These are phyloP conservation scores for Cheilosia grossa DNA, from an alignment of 2,888 invertebrate genomes.

Conservation along the genomic window DNA sequence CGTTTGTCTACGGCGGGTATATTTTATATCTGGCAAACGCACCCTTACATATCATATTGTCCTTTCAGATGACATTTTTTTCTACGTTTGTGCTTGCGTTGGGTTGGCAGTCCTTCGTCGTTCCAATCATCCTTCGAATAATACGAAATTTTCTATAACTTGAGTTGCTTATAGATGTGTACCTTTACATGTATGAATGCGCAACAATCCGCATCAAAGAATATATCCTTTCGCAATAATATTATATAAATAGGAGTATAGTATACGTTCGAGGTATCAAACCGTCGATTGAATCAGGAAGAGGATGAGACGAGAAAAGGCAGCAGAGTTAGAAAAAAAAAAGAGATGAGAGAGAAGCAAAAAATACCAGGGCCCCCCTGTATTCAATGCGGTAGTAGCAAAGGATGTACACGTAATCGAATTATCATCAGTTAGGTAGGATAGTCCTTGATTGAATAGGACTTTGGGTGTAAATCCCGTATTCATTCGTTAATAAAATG, in stretches of 20 bases:
- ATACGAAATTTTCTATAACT: slow-evolving; percentile 71
- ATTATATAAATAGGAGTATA: slow-evolving; percentile 40
- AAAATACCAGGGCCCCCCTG: slow-evolving; percentile 42
- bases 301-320: slow-evolving; percentile 34
- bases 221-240: slow-evolving; percentile 62
- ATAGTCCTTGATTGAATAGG: slow-evolving; percentile 75
- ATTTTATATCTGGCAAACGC: slow-evolving; percentile 46
- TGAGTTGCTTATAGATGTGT: neutral
- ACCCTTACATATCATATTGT: slow-evolving; percentile 60
- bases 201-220: slow-evolving; percentile 63
- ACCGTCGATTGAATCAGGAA: slow-evolving; percentile 72
- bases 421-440: slow-evolving; percentile 81
- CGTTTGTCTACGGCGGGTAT: slow-evolving; percentile 63
- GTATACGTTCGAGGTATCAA: slow-evolving; percentile 65
- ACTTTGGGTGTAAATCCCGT: slow-evolving; percentile 75
- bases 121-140: slow-evolving; percentile 73
- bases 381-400: slow-evolving; percentile 60
- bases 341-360: slow-evolving; percentile 28
- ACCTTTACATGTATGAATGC: slow-evolving; percentile 57
- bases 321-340: slow-evolving; percentile 7
- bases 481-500: slow-evolving; percentile 75
- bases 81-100: slow-evolving; percentile 15
- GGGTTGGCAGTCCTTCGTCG: slow-evolving; percentile 40
- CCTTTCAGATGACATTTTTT: slow-evolving; percentile 60
- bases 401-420: slow-evolving; percentile 80